Evolutionary conservation across 2,797 vertebrate genomes (phyloP).

Genomic region (Sphenodon punctatus): DNA sequence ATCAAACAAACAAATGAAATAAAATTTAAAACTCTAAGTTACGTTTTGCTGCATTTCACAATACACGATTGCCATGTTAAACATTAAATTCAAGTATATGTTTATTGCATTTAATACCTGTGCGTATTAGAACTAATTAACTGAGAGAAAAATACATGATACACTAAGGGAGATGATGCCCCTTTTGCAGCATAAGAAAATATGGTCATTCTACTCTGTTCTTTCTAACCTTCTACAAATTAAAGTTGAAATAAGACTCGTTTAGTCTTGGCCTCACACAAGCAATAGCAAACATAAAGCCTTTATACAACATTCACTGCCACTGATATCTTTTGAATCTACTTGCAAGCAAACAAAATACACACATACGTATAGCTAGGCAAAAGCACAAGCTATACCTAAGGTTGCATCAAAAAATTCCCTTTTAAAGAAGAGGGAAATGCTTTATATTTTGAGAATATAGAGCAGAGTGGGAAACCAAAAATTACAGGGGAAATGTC

Average conservation of each 20-base stretch:
- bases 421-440: background rate
- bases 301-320: constrained; percentile 6
- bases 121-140: too few relatives aligned
- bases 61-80: too few relatives aligned
- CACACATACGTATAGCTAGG: background rate
- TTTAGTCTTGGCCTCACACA: background rate
- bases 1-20: too few relatives aligned
- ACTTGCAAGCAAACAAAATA: background rate
- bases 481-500: background rate
- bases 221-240: background rate
- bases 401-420: background rate
- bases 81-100: too few relatives aligned
- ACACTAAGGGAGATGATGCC: too few relatives aligned
- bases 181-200: too few relatives aligned
- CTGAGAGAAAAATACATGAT: too few relatives aligned
- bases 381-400: background rate
- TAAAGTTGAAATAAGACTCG: background rate
- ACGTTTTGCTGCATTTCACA: too few relatives aligned
- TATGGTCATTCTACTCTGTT: too few relatives aligned
- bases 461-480: background rate
- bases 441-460: background rate
- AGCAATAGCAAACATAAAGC: background rate
- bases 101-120: too few relatives aligned
- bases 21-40: too few relatives aligned
- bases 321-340: background rate